phyloP scores from a whole-genome alignment of 2,797 vertebrate species.

The Chelidonichthys spinosus region DNA sequence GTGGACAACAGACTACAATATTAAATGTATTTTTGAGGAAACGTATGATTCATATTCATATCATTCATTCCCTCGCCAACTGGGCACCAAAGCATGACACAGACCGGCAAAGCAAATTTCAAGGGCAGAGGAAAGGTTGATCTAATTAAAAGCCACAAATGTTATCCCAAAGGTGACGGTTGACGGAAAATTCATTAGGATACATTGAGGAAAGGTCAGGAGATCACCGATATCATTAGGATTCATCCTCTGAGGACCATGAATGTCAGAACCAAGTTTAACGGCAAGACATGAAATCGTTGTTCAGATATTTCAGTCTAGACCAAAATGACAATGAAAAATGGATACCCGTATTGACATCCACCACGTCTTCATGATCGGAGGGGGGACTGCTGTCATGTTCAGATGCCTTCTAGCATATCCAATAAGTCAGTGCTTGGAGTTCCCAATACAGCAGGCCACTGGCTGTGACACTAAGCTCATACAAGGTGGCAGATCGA shows the following conservation, averaged over 20 bases:
- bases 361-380: not conserved
- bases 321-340: not conserved
- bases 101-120: no score
- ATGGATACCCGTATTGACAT: constrained; percentile 2
- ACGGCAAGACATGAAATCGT: not conserved
- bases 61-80: no score
- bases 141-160: not conserved
- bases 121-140: no score
- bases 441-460: constrained; percentile 6
- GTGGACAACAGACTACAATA: no score
- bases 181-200: not conserved
- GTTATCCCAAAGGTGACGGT: not conserved
- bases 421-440: constrained; percentile 17
- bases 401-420: constrained; percentile 39
- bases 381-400: constrained; percentile 8
- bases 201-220: not conserved
- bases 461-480: constrained; percentile 50
- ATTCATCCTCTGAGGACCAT: not conserved
- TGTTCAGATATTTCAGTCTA: not conserved
- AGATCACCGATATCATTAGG: not conserved
- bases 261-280: not conserved
- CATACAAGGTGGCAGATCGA: constrained; percentile 30
- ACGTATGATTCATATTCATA: no score
- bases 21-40: no score
- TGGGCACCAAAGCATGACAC: no score